Evolutionary conservation across 1,140 invertebrate species (phyloP).

Genomic region (Oncopodura yosiiana): DNA sequence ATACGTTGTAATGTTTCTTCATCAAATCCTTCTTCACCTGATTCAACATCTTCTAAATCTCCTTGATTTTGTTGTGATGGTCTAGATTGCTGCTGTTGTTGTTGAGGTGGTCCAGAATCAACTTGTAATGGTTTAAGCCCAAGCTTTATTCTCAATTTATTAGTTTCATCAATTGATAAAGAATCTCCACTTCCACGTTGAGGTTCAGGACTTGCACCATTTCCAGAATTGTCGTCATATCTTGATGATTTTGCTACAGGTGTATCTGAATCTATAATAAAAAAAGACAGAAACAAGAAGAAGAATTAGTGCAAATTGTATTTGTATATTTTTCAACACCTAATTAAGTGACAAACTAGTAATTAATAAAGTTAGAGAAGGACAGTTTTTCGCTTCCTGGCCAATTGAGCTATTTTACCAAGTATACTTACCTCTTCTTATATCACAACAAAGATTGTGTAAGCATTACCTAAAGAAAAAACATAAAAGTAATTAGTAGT

Average conservation of each 20-base stretch:
- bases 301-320: background rate
- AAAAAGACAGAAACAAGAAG: background rate
- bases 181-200: constrained; percentile 34
- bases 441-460: too few species aligned
- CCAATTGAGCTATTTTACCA: background rate
- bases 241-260: constrained; percentile 13
- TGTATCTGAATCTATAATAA: constrained; percentile 25
- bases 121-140: constrained; percentile 86
- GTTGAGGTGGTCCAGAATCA: constrained; percentile 38
- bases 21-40: constrained; percentile 37
- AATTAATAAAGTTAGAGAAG: background rate
- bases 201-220: background rate
- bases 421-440: background rate
- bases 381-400: constrained; percentile 1
- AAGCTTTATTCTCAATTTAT: constrained; percentile 80
- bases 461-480: too few species aligned
- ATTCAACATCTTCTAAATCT: constrained; percentile 35
- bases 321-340: too few species aligned
- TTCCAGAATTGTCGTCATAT: constrained; percentile 1
- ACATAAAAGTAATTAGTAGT: too few species aligned
- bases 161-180: constrained; percentile 82
- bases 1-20: constrained; percentile 27
- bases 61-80: background rate
- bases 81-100: background rate
- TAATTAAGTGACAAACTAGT: too few species aligned